A percentile compares a stretch with the other conserved stretches of the same genome.
Conservation (phyloP, 2,888 invertebrate genomes). For the Patella pellucida region DNA sequence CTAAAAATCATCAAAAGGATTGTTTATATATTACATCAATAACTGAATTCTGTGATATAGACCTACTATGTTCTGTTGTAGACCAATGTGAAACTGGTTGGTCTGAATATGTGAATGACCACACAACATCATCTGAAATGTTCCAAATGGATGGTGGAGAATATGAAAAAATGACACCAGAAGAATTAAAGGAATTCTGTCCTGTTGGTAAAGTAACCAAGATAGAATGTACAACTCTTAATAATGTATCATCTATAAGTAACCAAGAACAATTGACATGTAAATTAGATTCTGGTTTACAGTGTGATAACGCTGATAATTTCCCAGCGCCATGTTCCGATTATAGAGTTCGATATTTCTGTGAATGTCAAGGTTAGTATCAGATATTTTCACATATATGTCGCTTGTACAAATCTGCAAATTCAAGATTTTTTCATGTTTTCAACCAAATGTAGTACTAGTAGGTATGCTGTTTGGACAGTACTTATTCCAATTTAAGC, state of each 20-base stretch:
- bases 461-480: too few species aligned
- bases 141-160: slow-evolving; percentile 31
- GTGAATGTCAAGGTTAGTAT: slow-evolving; percentile 71
- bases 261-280: slow-evolving; percentile 54
- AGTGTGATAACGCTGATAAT: slow-evolving; percentile 73
- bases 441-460: too few species aligned
- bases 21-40: too few species aligned
- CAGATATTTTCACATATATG: too few species aligned
- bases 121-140: slow-evolving; percentile 27
- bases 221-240: slow-evolving; percentile 57
- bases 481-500: too few species aligned
- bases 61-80: not conserved
- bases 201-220: slow-evolving; percentile 50
- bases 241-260: slow-evolving; percentile 41
- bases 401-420: too few species aligned
- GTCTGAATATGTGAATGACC: slow-evolving; percentile 35
- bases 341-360: slow-evolving; percentile 63
- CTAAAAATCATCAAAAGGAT: too few species aligned
- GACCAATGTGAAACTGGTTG: slow-evolving; percentile 16
- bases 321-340: slow-evolving; percentile 48
- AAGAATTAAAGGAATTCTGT: slow-evolving; percentile 42
- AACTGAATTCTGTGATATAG: too few species aligned
- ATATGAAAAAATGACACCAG: slow-evolving; percentile 35
- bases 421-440: too few species aligned
- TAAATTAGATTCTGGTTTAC: slow-evolving; percentile 79